Evolutionary conservation across 2,113 vertebrate species (phyloP).

Genomic region (Hyaena hyaena): DNA sequence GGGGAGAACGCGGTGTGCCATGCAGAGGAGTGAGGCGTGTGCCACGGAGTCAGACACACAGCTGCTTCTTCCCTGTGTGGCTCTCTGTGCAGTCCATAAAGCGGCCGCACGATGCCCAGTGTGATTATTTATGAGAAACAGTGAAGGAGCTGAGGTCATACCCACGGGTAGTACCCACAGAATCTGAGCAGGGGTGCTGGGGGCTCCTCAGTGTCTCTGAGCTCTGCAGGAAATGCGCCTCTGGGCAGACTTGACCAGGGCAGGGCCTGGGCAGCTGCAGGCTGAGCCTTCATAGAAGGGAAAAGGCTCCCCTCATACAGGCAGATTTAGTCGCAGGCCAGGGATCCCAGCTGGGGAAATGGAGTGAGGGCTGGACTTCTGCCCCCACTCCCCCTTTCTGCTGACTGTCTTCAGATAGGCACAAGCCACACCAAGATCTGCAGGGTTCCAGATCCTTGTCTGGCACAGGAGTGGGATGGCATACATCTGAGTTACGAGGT

Average conservation of each 20-base stretch:
- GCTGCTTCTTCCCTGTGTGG: neutral
- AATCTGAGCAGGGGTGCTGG: neutral
- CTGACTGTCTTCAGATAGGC: neutral
- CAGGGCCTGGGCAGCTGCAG: neutral
- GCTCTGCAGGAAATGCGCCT: neutral
- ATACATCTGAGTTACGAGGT: neutral
- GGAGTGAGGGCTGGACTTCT: neutral
- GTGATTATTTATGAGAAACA: neutral
- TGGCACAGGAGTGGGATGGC: neutral
- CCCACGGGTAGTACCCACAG: neutral
- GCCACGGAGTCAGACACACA: neutral
- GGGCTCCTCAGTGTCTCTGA: neutral
- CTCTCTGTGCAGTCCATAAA: neutral
- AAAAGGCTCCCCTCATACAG: neutral
- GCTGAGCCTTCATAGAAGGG: neutral
- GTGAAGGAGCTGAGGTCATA: neutral
- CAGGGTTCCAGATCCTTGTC: neutral
- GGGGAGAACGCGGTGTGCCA: neutral
- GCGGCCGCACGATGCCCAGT: neutral
- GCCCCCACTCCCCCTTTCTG: neutral
- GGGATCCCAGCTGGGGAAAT: neutral
- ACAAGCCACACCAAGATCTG: neutral
- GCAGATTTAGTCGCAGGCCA: neutral
- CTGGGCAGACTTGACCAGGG: neutral
- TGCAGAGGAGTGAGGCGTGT: neutral